These are phyloP conservation scores for Epinotia ramella DNA, from an alignment of 2,888 invertebrate genomes.

Conservation along the genomic window DNA sequence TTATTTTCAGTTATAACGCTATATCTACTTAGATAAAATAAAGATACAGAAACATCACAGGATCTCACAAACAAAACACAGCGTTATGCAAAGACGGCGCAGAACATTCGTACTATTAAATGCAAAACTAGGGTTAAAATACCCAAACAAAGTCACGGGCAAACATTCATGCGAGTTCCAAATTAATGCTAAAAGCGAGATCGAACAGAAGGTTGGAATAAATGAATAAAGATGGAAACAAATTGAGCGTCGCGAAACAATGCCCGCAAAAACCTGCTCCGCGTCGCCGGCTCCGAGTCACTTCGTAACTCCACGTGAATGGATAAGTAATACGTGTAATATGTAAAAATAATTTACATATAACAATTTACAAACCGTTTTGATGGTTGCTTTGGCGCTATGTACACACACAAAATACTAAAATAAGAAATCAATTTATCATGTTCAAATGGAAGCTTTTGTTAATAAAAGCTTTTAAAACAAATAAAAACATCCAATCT, in stretches of 20 bases:
- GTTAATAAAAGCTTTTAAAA: no score
- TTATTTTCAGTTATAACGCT: background rate
- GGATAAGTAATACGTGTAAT: background rate
- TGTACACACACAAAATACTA: no score
- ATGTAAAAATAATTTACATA: background rate
- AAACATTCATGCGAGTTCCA: conserved; percentile 78
- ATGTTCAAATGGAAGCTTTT: no score
- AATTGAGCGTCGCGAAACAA: conserved; percentile 64
- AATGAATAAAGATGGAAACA: conserved; percentile 78
- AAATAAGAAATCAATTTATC: no score
- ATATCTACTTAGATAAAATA: background rate
- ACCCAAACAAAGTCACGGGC: conserved; percentile 62
- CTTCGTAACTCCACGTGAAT: background rate
- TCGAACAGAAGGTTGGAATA: conserved; percentile 69
- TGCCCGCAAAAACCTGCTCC: conserved; percentile 41
- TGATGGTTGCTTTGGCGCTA: no score
- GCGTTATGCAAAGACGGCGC: background rate
- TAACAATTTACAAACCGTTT: no score
- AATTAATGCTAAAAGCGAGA: conserved; percentile 74
- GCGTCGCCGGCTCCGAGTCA: conserved; percentile 21
- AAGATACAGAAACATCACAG: background rate
- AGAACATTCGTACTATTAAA: conserved; percentile 5
- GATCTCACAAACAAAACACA: conserved; percentile 11
- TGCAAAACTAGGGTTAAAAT: conserved; percentile 20
- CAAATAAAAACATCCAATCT: no score